Conservation (phyloP, 2,113 vertebrate genomes). For the Dissostichus mawsoni region DNA sequence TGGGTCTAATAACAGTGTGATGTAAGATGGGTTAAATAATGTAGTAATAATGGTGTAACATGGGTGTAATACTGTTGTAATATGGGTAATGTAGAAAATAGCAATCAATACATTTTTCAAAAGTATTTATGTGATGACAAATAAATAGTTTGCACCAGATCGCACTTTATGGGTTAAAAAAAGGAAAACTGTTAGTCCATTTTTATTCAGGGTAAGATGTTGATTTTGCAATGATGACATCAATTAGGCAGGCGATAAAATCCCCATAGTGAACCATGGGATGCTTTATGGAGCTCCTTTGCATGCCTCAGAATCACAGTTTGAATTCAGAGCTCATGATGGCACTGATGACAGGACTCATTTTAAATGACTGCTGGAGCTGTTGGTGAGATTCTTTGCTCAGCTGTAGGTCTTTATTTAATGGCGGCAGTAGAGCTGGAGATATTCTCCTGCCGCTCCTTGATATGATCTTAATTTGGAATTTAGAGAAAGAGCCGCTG, state of each 20-base stretch:
- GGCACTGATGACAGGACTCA: conserved; percentile 51
- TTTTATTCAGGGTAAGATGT: conserved; percentile 5
- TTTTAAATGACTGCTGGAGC: conserved; percentile 45
- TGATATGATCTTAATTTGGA: conserved; percentile 11
- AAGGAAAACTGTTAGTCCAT: not conserved
- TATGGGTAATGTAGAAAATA: no score
- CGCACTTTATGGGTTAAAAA: not conserved
- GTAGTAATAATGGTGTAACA: no score
- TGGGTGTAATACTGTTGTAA: no score
- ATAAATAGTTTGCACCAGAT: no score
- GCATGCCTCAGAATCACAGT: conserved; percentile 45
- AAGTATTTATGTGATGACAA: no score
- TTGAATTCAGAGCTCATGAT: conserved; percentile 48
- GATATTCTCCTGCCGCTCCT: conserved; percentile 22
- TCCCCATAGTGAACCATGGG: conserved; percentile 7
- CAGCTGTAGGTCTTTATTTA: conserved; percentile 38
- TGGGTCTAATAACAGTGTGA: no score
- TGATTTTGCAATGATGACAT: conserved; percentile 12
- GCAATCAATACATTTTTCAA: no score
- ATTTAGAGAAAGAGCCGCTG: conserved; percentile 14
- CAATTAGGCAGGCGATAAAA: conserved; percentile 22
- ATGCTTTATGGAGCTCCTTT: conserved; percentile 22
- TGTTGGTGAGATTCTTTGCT: conserved; percentile 25
- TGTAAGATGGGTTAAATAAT: no score
- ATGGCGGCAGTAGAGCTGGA: not conserved